Base-by-base conservation (phyloP, 1,140 invertebrate species). In the Battus philenor region DNA sequence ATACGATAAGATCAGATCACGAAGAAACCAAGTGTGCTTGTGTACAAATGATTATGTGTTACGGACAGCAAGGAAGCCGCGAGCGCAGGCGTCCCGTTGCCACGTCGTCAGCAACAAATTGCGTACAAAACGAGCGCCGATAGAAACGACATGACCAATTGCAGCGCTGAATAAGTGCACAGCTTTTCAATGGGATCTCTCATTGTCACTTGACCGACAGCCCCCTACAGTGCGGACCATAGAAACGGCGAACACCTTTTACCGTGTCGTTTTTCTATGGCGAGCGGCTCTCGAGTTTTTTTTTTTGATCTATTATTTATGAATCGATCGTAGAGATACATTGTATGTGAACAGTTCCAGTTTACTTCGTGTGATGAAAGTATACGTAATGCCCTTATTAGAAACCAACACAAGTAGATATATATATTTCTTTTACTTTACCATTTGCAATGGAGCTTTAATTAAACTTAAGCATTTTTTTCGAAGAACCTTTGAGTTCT, bases 61-160 rank as follows among this genome's bases (percentile, higher is more conserved):
- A 17, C 22, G 2, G 5, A n/a, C 13, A 48, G 17, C 29, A 4
- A 10, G 47, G 47, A 50, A 50, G 39, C 17, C 15, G 34, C 43
- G 13, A n/a, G 49, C 27, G 33, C 36, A 32, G 49, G 39, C 36
- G 33, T 34, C 30, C 26, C 30, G 44, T 38, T 29, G 17, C 44
- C 22, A 31, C 39, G 29, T 16, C 31, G 30, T 13, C 4, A 4
- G 13, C 13, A 50, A 55, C 53, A 55, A 55, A 55, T 55, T 50
- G 44, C 26, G 16, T 15, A 27, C 44, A 33, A 47, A 50, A 47
- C 44, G 53, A 55, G 47, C 50, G 38, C 47, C 44, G 44, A 55
- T 47, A 47, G 44, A 47, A 47, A 50, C 34, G 36, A 31, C 47
- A 36, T 15, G n/a, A 16, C 17, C 17, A 22, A 22, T 8, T 16